Evolutionary conservation across 2,797 vertebrate genomes (phyloP).

Genomic region (Sebastes nivosus): DNA sequence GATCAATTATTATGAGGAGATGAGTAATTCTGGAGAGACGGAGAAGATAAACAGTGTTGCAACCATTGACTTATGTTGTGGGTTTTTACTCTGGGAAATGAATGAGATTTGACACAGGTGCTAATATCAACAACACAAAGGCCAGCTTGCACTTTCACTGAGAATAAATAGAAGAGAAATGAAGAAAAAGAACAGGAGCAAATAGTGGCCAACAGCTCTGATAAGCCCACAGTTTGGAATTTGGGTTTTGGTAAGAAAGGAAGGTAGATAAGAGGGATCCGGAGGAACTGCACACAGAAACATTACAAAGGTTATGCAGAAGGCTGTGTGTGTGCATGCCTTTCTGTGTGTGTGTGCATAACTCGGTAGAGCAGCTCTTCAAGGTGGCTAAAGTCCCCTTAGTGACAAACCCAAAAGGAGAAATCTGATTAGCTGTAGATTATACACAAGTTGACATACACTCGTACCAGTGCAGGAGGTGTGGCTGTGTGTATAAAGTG

Average conservation of each 20-base stretch:
- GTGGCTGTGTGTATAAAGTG: constrained; percentile 21
- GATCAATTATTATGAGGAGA: constrained; percentile 57
- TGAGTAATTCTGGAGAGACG: constrained; percentile 45
- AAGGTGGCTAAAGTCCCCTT: constrained; percentile 37
- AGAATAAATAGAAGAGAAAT: constrained; percentile 23
- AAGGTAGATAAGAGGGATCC: constrained; percentile 49
- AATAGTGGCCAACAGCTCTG: constrained; percentile 15
- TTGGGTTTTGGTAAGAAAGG: constrained; percentile 25
- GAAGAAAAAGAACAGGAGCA: background rate
- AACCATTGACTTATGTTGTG: constrained; percentile 37
- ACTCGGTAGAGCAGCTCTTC: background rate
- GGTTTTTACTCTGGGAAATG: constrained; percentile 13
- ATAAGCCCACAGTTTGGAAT: constrained; percentile 29
- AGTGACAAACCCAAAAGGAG: constrained; percentile 24
- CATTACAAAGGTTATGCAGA: constrained; percentile 20
- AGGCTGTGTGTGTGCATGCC: background rate
- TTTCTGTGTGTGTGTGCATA: constrained; percentile 2
- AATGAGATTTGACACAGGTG: constrained; percentile 36
- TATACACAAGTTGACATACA: constrained; percentile 38
- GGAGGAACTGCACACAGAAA: constrained; percentile 14
- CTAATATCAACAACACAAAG: constrained; percentile 46
- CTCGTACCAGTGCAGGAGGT: constrained; percentile 22
- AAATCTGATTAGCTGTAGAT: constrained; percentile 56
- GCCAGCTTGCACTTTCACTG: constrained; percentile 40
- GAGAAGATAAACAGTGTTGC: constrained; percentile 44